phyloP scores from a whole-genome alignment of 2,797 vertebrate species.

The Cyprinodon diabolis region DNA sequence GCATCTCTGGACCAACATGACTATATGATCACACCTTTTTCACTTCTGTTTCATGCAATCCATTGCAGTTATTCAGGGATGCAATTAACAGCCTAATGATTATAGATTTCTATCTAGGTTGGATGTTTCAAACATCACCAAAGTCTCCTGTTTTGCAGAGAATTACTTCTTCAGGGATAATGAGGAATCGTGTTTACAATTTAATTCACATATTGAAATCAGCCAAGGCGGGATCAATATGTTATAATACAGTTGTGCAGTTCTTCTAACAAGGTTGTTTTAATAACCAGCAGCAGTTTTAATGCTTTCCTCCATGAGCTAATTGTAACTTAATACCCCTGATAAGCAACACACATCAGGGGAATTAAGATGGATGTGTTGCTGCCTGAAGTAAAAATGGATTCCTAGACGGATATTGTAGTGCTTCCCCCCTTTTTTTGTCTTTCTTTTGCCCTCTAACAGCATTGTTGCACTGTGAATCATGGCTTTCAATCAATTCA shows the following conservation, averaged over 20 bases:
- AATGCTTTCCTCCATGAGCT: background rate
- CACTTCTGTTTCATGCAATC: slow-evolving; percentile 13
- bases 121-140: slow-evolving; percentile 19
- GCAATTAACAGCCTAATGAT: slow-evolving; percentile 48
- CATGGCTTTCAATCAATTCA: slow-evolving; percentile 10
- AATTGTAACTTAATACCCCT: slow-evolving; percentile 12
- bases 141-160: background rate
- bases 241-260: slow-evolving; percentile 20
- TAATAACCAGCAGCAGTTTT: slow-evolving; percentile 19
- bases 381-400: background rate
- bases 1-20: no score
- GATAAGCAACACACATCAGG: slow-evolving; percentile 25
- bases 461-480: slow-evolving; percentile 15
- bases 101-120: slow-evolving; percentile 60
- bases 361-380: slow-evolving; percentile 35
- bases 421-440: slow-evolving; percentile 3
- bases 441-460: slow-evolving; percentile 4
- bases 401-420: background rate
- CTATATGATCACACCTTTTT: slow-evolving; percentile 38
- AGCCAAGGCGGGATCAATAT: slow-evolving; percentile 21
- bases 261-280: slow-evolving; percentile 11
- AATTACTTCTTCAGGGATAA: background rate
- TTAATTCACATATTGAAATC: slow-evolving; percentile 1
- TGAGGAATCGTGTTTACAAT: slow-evolving; percentile 8
- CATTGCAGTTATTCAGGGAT: slow-evolving; percentile 29